Evolutionary conservation across 37 sponge, comb jelly and placozoan species (phyloP).

Genomic region (Dysidea cf. avara): DNA sequence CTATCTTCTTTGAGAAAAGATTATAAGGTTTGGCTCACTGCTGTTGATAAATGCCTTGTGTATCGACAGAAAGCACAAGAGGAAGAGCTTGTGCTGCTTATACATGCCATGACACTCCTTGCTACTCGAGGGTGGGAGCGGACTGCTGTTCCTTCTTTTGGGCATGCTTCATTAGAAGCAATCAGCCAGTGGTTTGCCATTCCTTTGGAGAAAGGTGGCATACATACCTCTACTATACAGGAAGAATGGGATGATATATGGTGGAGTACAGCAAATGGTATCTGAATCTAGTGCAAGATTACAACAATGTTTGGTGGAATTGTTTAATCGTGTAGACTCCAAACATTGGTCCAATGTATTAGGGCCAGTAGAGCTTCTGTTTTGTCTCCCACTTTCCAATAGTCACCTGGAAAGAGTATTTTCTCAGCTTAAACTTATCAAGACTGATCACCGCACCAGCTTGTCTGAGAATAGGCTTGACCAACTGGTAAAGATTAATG

Average conservation of each 20-base stretch:
- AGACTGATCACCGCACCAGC: slow-evolving; percentile 37
- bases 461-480: slow-evolving; percentile 51
- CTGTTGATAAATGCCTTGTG: too few relatives aligned
- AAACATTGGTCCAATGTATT: slow-evolving; percentile 54
- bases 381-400: slow-evolving; percentile 56
- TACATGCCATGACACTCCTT: not conserved
- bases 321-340: slow-evolving; percentile 50
- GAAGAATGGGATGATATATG: slow-evolving; percentile 1
- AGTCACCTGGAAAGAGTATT: slow-evolving; percentile 53
- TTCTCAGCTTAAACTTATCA: slow-evolving; percentile 57
- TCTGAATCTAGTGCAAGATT: too few relatives aligned
- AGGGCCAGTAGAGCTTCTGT: slow-evolving; percentile 43
- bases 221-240: not conserved
- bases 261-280: not conserved
- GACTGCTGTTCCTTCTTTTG: not conserved
- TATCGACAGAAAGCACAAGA: too few relatives aligned
- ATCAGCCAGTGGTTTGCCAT: not conserved
- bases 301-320: too few relatives aligned
- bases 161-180: not conserved
- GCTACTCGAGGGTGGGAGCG: not conserved
- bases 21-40: too few relatives aligned
- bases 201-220: not conserved
- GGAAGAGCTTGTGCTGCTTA: not conserved
- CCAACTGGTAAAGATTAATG: slow-evolving; percentile 36
- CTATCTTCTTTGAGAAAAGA: too few relatives aligned